Base-by-base conservation (phyloP, 37 sponge, comb jelly and placozoan species). In the Halichondria panicea region DNA sequence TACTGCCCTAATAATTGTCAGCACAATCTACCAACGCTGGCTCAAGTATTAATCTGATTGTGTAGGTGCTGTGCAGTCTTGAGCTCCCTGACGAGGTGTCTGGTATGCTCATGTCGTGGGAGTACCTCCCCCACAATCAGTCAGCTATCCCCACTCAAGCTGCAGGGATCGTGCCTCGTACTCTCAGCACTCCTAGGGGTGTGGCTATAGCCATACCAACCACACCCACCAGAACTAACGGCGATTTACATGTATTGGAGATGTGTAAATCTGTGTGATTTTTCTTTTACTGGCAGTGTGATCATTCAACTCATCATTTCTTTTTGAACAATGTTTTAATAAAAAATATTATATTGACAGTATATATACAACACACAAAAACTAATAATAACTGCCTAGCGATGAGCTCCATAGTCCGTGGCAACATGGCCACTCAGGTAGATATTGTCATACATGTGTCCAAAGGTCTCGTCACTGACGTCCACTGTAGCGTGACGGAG, bases 361-460 rank as follows among this genome's bases (percentile, higher is more conserved):
- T 48, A 15, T 48, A 18, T 15, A 18, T 56, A 28, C 27, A 12
- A 9, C 5, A 56, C 5, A 3, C 27, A 28, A 56, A 4, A 56
- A 28, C 57, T 56, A 56, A 56, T 56, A 12, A 56, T 4, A 9
- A 9, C 52, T 48, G 15, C 15, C 15, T 11, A 48, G 15, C 52
- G 15, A 48, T 48, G 15, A 48, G 52, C 27, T 56, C 40, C 41
- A 61, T 85, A 75, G 32, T 80, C 66, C 15, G 77, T 87, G 30
- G 93, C 93, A 6, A 92, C 85, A 46, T 92, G 93, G 25, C 93
- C 93, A 62, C 36, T 40, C 9, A 92, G 71, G 56, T 92, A 92
- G 0, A 92, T 85, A 71, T 93, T 93, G 76, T 88, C 89, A 32
- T 88, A 93, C 72, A 88, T 71, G 74, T 93, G 86, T 32, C 89